Conservation (phyloP, 2,797 vertebrate species). For the Semotilus atromaculatus region DNA sequence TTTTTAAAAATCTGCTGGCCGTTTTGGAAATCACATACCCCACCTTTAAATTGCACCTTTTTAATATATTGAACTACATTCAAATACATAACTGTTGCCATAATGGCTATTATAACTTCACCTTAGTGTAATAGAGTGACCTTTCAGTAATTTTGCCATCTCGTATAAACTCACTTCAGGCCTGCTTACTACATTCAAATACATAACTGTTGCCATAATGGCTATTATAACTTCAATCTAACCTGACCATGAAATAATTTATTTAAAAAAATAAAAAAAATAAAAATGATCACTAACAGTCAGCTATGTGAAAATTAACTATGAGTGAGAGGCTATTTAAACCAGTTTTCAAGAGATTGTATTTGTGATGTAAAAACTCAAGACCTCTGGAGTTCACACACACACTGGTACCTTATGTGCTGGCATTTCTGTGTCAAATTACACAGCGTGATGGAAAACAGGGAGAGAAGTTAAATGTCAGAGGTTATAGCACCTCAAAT, state of each 20-base stretch:
- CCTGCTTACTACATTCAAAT: not conserved
- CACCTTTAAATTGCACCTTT: not conserved
- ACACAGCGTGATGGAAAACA: slow-evolving; percentile 57
- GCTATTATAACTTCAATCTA: not conserved
- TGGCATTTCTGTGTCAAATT: slow-evolving; percentile 48
- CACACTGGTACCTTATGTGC: not conserved
- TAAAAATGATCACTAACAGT: no score
- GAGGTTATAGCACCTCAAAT: slow-evolving; percentile 37
- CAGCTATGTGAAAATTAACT: not conserved
- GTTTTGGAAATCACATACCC: no score
- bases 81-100: not conserved
- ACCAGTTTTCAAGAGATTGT: not conserved
- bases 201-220: no score
- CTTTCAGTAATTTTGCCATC: slow-evolving; percentile 43
- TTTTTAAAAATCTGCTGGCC: no score
- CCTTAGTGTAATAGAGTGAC: slow-evolving; percentile 25
- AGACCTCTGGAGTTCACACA: slow-evolving; percentile 16
- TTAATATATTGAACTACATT: not conserved
- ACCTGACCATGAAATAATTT: not conserved
- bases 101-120: no score
- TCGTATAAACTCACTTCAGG: slow-evolving; percentile 30
- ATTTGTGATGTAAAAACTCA: slow-evolving; percentile 14
- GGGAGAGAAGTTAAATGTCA: slow-evolving; percentile 56
- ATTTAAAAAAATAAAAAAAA: no score
- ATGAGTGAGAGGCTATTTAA: not conserved